Base-by-base conservation (phyloP, 2,113 vertebrate species). In the Cheirogaleus medius region DNA sequence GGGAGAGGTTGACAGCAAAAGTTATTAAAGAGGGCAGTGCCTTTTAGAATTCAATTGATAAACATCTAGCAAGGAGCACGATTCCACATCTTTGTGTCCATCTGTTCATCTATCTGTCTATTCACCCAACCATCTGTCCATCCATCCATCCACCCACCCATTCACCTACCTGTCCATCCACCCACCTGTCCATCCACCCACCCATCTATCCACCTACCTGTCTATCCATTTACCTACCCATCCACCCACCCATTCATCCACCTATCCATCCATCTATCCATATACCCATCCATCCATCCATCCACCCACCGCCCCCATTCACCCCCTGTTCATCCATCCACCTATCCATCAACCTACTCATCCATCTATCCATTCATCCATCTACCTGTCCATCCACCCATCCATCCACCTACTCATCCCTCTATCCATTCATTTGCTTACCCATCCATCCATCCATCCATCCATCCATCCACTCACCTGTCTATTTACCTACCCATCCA, bases 331-430 rank as follows among this genome's bases (percentile, higher is more conserved):
- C 66, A 21, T 18, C 8, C 1, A 10, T 68, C 34, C 34, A 68
- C 1, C 3, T 1, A 4, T 3, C 25, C 68, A 12, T 10, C n/a
- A 18, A 5, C 4, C 29, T 6, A 15, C 6, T 5, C 63, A 32
- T 15, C 12, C 63, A 7, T 2, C 63, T 6, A 17, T 7, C 32
- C 15, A 18, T n/a, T 17, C 8, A 21, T 37, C 17, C 34, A 68
- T 9, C 64, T 8, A 9, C 5, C 34, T 34, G 0, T 37, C 29
- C 21, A 49, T 5, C 18, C 13, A 3, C 17, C 34, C 6, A 44
- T 42, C 54, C 64, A 20, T 20, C 3, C 49, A 52, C 49, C 14
- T 15, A 52, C 49, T 14, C 49, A 17, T 15, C 52, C 15, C 17
- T 2, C 20, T 8, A 21, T 21, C 54, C 54, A 21, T 56, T 7